A percentile compares a stretch with the other conserved stretches of the same genome.
Conservation (phyloP, 2,888 invertebrate species). For the Sthenelais limicola region DNA sequence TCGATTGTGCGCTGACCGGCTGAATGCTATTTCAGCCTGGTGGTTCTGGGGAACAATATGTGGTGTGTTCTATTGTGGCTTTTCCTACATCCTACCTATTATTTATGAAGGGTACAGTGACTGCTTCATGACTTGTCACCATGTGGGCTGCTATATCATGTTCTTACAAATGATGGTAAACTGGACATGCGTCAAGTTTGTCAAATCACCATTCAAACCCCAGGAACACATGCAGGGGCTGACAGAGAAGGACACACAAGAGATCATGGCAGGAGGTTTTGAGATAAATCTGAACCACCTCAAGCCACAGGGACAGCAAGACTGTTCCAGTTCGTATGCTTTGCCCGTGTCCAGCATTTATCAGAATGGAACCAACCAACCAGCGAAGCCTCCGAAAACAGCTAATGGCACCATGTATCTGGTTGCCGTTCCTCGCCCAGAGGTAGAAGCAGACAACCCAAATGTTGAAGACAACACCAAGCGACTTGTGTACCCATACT, state of each 20-base stretch:
- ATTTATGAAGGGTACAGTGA: constrained; percentile 55
- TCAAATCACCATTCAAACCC: constrained; percentile 56
- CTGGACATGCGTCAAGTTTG: constrained; percentile 62
- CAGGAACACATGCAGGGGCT: constrained; percentile 51
- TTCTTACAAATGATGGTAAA: constrained; percentile 59
- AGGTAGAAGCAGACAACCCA: constrained; percentile 11
- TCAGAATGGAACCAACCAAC: constrained; percentile 23
- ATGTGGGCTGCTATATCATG: constrained; percentile 55
- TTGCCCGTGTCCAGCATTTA: background rate
- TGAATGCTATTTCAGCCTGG: constrained; percentile 45
- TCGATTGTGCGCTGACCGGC: constrained; percentile 39
- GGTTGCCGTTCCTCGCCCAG: constrained; percentile 8
- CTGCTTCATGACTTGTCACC: constrained; percentile 41
- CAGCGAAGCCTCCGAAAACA: constrained; percentile 41
- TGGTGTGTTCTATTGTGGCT: constrained; percentile 53
- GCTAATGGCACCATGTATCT: constrained; percentile 25
- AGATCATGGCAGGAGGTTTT: constrained; percentile 46
- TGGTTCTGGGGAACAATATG: constrained; percentile 54
- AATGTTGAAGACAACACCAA: constrained; percentile 19
- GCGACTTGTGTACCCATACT: constrained; percentile 62
- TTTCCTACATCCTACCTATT: constrained; percentile 56
- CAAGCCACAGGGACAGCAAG: constrained; percentile 18
- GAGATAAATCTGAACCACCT: constrained; percentile 51
- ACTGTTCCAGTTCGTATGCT: constrained; percentile 1
- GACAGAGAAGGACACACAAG: constrained; percentile 42